Base-by-base conservation (phyloP, 2,888 invertebrate genomes). In the Lypha dubia region DNA sequence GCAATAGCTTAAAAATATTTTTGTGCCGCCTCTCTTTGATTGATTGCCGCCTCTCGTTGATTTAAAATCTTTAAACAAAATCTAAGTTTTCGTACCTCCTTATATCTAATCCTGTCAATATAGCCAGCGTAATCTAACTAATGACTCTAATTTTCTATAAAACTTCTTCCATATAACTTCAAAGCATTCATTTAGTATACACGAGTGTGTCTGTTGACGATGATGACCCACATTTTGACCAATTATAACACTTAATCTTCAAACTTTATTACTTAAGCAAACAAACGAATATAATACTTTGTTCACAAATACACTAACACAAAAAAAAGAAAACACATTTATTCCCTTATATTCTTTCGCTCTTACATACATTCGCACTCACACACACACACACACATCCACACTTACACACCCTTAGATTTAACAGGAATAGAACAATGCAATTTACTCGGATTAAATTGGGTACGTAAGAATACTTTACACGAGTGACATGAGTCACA, bases 161-260 rank as follows among this genome's bases (percentile, higher is more conserved):
- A 15, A 20, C 11, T n/a, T 35, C 20, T 46, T 41, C 13, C n/a
- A 13, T 38, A n/a, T 13, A 46, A 44, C 22, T 76, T 41, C 8
- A 46, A 46, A 32, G 24, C n/a, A 58, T 41, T 75, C 17, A 51
- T 44, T n/a, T 49, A 24, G 46, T 49, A 49, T 51, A 28, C 15
- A 68, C 8, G 9, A 8, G 22, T 22, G 15, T 49, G 6, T n/a
- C 35, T 44, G 38, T 20, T 74, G 35, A 38, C n/a, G 56, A 46
- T 58, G 79, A 53, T 79, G 79, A 79, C 70, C 77, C 28, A 70
- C 62, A 79, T 79, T 73, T 79, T 60, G 62, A 51, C 44, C 62
- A 79, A 71, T 79, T 79, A 71, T 79, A 53, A 35, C 9, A 46
- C 44, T 63, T 71, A 79, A 79, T 79, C 62, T 79, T 53, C 63